These are phyloP conservation scores for Heliopora coerulea DNA, from an alignment of 92 coral and sea anemone species.

Conservation along the genomic window DNA sequence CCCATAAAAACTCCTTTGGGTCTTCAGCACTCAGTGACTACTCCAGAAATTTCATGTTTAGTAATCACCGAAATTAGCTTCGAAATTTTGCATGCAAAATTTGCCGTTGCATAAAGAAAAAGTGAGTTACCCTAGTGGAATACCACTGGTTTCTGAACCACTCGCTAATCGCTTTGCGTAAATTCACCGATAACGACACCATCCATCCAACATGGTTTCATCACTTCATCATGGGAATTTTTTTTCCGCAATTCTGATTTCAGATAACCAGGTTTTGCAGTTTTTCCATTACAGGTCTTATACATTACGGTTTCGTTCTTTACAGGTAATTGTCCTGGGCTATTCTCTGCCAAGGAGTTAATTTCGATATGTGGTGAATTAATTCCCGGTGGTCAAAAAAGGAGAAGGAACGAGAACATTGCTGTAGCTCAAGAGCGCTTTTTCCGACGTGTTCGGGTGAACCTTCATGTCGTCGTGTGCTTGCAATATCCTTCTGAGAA, in stretches of 20 bases:
- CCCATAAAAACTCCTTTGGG: too few species aligned
- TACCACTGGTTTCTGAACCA: too few species aligned
- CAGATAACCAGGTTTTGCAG: too few species aligned
- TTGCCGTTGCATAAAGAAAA: background rate
- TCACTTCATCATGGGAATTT: background rate
- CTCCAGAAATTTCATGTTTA: too few species aligned
- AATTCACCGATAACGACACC: too few species aligned
- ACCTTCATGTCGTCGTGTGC: conserved; percentile 82
- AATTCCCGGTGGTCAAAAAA: conserved; percentile 87
- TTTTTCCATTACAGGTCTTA: too few species aligned
- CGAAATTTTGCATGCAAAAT: background rate
- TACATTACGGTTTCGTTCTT: too few species aligned
- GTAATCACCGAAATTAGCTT: too few species aligned
- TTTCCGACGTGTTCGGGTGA: conserved; percentile 87
- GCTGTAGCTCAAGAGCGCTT: conserved; percentile 90
- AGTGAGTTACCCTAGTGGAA: too few species aligned
- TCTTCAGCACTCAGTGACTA: too few species aligned
- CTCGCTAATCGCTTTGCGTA: too few species aligned
- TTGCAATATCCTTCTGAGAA: conserved; percentile 53
- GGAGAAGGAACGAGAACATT: conserved; percentile 76
- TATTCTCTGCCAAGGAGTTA: conserved; percentile 75
- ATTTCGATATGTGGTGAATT: conserved; percentile 79
- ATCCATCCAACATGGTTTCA: too few species aligned
- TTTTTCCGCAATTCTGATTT: background rate
- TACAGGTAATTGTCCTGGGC: conserved; percentile 86